Evolutionary conservation across 2,113 vertebrate genomes (phyloP).

Genomic region (Callionymus lyra): DNA sequence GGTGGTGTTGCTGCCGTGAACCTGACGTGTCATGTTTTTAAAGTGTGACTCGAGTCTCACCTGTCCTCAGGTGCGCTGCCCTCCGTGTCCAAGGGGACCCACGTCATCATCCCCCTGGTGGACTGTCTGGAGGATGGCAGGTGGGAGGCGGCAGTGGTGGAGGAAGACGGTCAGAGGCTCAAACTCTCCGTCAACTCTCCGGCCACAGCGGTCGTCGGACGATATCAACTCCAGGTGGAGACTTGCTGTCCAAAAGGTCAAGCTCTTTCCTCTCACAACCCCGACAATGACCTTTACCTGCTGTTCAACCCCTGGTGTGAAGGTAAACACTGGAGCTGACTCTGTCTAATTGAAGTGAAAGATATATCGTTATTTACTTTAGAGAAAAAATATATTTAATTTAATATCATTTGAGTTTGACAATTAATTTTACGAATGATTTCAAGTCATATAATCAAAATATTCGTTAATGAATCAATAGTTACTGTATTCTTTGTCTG

Average conservation of each 20-base stretch:
- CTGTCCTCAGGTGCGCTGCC: slow-evolving; percentile 36
- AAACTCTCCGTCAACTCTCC: slow-evolving; percentile 64
- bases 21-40: neutral
- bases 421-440: too few relatives aligned
- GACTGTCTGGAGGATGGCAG: slow-evolving; percentile 49
- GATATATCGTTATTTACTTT: too few relatives aligned
- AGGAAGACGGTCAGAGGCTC: slow-evolving; percentile 43
- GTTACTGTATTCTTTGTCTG: too few relatives aligned
- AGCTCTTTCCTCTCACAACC: slow-evolving; percentile 51
- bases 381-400: too few relatives aligned
- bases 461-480: too few relatives aligned
- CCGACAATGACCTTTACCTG: slow-evolving; percentile 68
- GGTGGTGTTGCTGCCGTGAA: neutral
- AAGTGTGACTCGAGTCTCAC: neutral
- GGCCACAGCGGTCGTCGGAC: slow-evolving; percentile 65
- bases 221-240: slow-evolving; percentile 70
- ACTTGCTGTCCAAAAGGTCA: slow-evolving; percentile 50
- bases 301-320: slow-evolving; percentile 89
- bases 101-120: slow-evolving; percentile 57
- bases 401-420: too few relatives aligned
- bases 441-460: too few relatives aligned
- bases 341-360: too few relatives aligned
- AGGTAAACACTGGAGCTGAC: slow-evolving; percentile 53
- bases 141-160: slow-evolving; percentile 73
- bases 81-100: slow-evolving; percentile 42